A percentile compares a stretch with the other conserved stretches of the same genome.
Conservation (phyloP, 92 coral and sea anemone species). For the Palythoa grandiflora region DNA sequence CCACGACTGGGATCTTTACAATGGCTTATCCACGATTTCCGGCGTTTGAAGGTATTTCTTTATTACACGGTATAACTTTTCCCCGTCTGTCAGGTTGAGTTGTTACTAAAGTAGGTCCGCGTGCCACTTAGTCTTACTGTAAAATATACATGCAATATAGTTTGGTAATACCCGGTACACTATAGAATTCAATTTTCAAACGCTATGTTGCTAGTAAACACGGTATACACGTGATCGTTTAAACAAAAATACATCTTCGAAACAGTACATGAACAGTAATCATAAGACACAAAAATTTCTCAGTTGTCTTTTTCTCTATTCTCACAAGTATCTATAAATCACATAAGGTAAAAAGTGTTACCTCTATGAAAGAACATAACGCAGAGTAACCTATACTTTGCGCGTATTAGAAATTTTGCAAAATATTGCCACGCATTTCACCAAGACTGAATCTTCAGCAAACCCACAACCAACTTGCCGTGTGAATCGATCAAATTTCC, state of each 20-base stretch:
- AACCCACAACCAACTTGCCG: too few species aligned
- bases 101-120: not conserved
- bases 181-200: not conserved
- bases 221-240: not conserved
- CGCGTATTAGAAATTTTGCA: not conserved
- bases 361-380: not conserved
- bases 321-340: not conserved
- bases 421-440: slow-evolving; percentile 4
- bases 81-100: not conserved
- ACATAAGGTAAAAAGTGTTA: not conserved
- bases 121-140: not conserved
- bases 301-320: not conserved
- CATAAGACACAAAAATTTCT: not conserved
- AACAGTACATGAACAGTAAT: not conserved
- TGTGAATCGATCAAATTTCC: not conserved
- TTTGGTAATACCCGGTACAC: too few species aligned
- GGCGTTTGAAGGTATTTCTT: slow-evolving; percentile 34
- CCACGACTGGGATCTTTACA: not conserved
- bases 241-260: not conserved
- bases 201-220: not conserved
- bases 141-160: not conserved
- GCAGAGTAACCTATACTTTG: not conserved
- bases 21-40: slow-evolving; percentile 36
- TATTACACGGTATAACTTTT: not conserved
- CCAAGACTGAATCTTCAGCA: not conserved